Base-by-base conservation (phyloP, 2,888 invertebrate species). In the Germaria angustata region DNA sequence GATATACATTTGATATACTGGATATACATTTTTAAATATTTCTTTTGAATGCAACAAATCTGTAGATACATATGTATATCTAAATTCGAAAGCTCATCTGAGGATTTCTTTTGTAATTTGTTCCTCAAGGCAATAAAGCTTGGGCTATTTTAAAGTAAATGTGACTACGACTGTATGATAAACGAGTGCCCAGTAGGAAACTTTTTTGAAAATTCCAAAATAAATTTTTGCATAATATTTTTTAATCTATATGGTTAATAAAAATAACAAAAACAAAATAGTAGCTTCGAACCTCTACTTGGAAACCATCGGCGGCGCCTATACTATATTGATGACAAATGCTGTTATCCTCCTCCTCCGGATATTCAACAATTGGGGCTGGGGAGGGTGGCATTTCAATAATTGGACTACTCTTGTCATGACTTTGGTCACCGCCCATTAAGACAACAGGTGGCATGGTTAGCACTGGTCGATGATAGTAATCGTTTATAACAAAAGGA, bases 291-390 rank as follows among this genome's bases (percentile, higher is more conserved):
- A 91, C 91, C 91, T 91, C 91, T 87, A 91, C 90, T 88, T 90
- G 91, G 89, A 90, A 90, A 88, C 89, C 89, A 89, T 90, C 90
- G 86, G 86, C 87, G 86, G 86, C 86, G 86, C 87, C 87, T 87
- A 87, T 87, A 81, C 87, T 88, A 87, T 87, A 88, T 69, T 86
- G 88, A 81, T 84, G 85, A 59, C 49, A 84, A 80, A 81, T 72
- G 55, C 66, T 72, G 84, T 77, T 80, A 93, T 96, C 96, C 93
- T 97, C 96, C 92, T 96, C 97, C 90, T 95, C 96, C 88, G 97
- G 97, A 92, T 96, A 96, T 92, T 97, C 97, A 90, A 97, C 93
- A 91, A 96, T 94, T 87, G 95, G 95, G 55, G 87, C 87, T 77
- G 95, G 94, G 90, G 94, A 94, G 89, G 94, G 94, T 86, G 94